Base-by-base conservation (phyloP, 2,113 vertebrate genomes). In the Spea bombifrons region DNA sequence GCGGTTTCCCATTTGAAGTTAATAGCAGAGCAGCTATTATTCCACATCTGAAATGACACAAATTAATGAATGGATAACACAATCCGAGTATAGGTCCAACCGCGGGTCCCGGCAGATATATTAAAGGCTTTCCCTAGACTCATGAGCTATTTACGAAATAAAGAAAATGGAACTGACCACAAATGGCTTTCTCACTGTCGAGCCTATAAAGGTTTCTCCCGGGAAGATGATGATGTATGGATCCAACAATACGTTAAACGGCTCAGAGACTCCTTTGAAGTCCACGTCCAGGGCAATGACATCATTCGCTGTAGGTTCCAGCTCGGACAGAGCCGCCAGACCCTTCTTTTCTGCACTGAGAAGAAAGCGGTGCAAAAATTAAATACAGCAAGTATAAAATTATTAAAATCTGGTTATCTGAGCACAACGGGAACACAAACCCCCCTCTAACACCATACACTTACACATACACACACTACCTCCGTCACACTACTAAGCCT, bases 11-110 rank as follows among this genome's bases (percentile, higher is more conserved):
- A 99, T 0, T 83, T 84, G 85, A 93, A 99, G 7, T 65, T 86
- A 84, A 98, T 85, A 16, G 72, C 10, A 0, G 94, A 93, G 84
- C 82, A 95, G 89, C 96, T 98, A 82, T 94, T 90, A 84, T 98
- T 99, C 96, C 94, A 96, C 94, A 99, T 95, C 97, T 99, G 76
- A 81, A 87, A 90, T 3, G 75, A 81, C 47, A 70, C 7, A 59
- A 13, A 9, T 5, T 8, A 55, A 13, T 55, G 53, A 55, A 7
- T 55, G 53, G 3, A 55, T 8, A 55, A 8, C 3, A 30, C 30
- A 30, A 30, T 30, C 30, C 30, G 2, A 1, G 30, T 30, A 30
- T 30, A 30, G 30, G 30, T 2, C 30, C 1, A 30, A 30, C 30
- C 30, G 30, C 30, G 30, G 30, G 30, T 30, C 30, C 30, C 30